Conservation (phyloP, 2,797 vertebrate genomes). For the Paedocypris micromegethes region DNA sequence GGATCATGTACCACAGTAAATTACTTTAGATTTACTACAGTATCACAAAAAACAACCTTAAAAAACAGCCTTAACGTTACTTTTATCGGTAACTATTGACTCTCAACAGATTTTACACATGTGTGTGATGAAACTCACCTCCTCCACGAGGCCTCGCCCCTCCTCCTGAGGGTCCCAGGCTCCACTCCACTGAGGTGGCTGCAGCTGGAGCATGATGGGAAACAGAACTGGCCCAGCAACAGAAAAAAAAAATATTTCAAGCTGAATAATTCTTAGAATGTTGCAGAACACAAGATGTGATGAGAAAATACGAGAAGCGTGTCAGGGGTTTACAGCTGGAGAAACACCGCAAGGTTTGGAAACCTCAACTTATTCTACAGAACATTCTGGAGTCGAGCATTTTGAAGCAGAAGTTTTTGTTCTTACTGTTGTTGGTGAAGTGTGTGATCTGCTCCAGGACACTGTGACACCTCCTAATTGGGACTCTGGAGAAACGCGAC, state of each 20-base stretch:
- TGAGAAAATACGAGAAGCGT: no score
- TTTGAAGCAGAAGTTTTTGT: no score
- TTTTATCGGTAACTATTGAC: background rate
- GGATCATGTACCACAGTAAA: no score
- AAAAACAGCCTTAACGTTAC: no score
- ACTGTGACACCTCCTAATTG: slow-evolving; percentile 83
- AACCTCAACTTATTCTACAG: no score
- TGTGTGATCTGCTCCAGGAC: slow-evolving; percentile 75
- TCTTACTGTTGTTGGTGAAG: slow-evolving; percentile 76
- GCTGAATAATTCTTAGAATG: background rate
- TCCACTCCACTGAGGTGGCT: slow-evolving; percentile 67
- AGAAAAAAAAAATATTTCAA: background rate
- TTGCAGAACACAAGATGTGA: no score
- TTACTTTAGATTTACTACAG: no score
- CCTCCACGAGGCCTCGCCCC: slow-evolving; percentile 5
- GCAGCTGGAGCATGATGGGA: slow-evolving; percentile 69
- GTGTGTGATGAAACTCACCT: background rate
- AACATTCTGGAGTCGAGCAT: no score
- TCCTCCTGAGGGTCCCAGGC: slow-evolving; percentile 54
- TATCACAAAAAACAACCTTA: no score
- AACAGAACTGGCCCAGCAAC: slow-evolving; percentile 75
- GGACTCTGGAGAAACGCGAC: slow-evolving; percentile 62
- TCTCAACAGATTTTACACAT: background rate
- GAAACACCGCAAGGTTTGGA: no score
- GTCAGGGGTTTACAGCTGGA: no score